These are phyloP conservation scores for Drosophila anomelani DNA, from an alignment of 2,888 invertebrate species.

Conservation along the genomic window DNA sequence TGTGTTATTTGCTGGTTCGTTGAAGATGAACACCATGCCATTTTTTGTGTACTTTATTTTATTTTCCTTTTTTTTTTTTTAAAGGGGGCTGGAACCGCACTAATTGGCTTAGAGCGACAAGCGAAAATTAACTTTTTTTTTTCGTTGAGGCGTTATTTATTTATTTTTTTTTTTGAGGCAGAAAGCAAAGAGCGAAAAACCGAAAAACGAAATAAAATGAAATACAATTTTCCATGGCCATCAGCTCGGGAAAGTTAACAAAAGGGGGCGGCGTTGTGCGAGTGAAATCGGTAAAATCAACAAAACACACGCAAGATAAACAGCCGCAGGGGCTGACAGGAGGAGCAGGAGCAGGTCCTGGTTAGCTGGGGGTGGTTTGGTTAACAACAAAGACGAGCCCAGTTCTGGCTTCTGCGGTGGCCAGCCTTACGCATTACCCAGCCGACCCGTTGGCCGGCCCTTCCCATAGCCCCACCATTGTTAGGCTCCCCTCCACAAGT, in stretches of 20 bases:
- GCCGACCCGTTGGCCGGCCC: constrained; percentile 41
- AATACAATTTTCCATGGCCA: constrained; percentile 66
- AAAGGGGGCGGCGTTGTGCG: constrained; percentile 20
- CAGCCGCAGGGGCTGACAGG: constrained; percentile 40
- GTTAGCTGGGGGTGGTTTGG: background rate
- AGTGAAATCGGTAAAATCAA: constrained; percentile 73
- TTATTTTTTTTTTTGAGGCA: constrained; percentile 45
- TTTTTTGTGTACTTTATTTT: constrained; percentile 9
- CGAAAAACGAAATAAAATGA: constrained; percentile 61
- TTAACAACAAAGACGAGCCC: constrained; percentile 23
- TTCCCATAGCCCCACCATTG: constrained; percentile 22
- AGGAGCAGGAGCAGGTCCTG: constrained; percentile 1
- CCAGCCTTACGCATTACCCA: constrained; percentile 41
- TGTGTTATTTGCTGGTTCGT: constrained; percentile 73
- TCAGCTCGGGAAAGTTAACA: constrained; percentile 14
- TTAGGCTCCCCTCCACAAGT: constrained; percentile 13
- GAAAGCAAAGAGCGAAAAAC: constrained; percentile 41
- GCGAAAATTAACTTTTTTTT: constrained; percentile 79
- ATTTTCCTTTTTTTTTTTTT: background rate
- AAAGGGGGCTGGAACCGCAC: constrained; percentile 47
- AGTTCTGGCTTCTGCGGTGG: constrained; percentile 38
- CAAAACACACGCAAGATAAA: constrained; percentile 74
- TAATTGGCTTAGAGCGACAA: constrained; percentile 80
- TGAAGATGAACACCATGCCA: constrained; percentile 37
- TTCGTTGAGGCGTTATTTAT: constrained; percentile 53